Evolutionary conservation across 37 sponge, comb jelly and placozoan species (phyloP).

Genomic region (Ianthella basta): DNA sequence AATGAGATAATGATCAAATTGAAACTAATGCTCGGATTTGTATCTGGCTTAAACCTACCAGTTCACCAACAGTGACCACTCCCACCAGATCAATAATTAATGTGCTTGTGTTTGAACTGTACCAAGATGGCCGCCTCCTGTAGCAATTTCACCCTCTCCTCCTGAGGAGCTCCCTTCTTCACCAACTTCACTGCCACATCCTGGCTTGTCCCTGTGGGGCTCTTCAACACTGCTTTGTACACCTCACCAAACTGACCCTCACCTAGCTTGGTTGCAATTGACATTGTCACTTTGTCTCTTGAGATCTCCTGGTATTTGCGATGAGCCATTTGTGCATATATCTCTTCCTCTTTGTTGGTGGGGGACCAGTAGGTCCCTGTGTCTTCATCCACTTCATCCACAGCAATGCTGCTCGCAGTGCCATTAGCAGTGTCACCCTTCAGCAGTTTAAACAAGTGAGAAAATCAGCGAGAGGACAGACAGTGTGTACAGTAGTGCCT

Average conservation of each 20-base stretch:
- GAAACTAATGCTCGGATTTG: too few species aligned
- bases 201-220: background rate
- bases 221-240: constrained; percentile 1
- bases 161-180: constrained; percentile 19
- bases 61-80: background rate
- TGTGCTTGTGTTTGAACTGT: constrained; percentile 14
- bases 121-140: background rate
- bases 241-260: constrained; percentile 29
- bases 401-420: too few species aligned
- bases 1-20: too few species aligned
- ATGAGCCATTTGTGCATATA: background rate
- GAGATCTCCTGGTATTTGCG: background rate
- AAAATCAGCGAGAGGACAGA: too few species aligned
- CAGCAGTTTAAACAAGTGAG: too few species aligned
- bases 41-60: too few species aligned
- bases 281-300: background rate
- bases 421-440: too few species aligned
- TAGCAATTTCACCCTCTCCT: background rate
- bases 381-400: background rate
- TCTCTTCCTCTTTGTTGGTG: background rate
- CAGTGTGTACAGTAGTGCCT: background rate
- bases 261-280: background rate
- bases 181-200: constrained; percentile 23
- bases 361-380: background rate
- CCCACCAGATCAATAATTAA: background rate